Evolutionary conservation across 1,140 invertebrate genomes (phyloP), one percentile per base, ranked within the genome.

Genomic region (Rhagoletis pomonella): DNA sequence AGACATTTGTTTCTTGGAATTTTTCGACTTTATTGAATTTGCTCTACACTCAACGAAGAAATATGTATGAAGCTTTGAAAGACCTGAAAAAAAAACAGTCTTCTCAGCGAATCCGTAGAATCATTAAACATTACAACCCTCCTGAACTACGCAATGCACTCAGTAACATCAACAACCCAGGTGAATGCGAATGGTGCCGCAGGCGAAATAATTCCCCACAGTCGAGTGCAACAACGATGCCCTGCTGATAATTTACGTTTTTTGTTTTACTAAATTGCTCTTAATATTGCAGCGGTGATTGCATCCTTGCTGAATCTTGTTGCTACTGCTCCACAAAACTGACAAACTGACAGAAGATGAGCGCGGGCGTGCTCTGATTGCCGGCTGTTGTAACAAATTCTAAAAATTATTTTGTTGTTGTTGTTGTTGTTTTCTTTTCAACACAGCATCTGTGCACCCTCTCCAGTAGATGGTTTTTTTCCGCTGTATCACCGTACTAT

Each of bases 231-330:
- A 50, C 69, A 55, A 9, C n/a, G n/a, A 81, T 55, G 44, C 73
- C 17, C 50, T 17, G 47, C 47, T 55, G 47, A 47, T 42, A 81
- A 81, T 81, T 81, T 81, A 19, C 4, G 12, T 50, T 81, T 50
- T 81, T 81, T 81, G 17, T 42, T 81, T 50, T 55, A 17, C 73
- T 81, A 81, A 81, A 81, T 81, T 81, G 73, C 47, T 81, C 17
- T 81, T 81, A 81, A 81, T 81, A 81, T 50, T 55, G 73, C 73
- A 19, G 47, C 19, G 55, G 73, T 81, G 73, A 55, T 81, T 81
- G 47, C 73, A 81, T 19, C 44, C 73, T 81, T 81, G 73, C 73
- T 55, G 47, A 19, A 10, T 10, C 73, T 81, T 81, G 47, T 58
- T 81, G 73, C 73, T 81, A 81, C 73, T 58, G 73, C 73, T 55